A percentile compares a stretch with the other conserved stretches of the same genome.
These are phyloP conservation scores for Anser cygnoides DNA, from an alignment of 2,113 vertebrate genomes.

Conservation along the genomic window DNA sequence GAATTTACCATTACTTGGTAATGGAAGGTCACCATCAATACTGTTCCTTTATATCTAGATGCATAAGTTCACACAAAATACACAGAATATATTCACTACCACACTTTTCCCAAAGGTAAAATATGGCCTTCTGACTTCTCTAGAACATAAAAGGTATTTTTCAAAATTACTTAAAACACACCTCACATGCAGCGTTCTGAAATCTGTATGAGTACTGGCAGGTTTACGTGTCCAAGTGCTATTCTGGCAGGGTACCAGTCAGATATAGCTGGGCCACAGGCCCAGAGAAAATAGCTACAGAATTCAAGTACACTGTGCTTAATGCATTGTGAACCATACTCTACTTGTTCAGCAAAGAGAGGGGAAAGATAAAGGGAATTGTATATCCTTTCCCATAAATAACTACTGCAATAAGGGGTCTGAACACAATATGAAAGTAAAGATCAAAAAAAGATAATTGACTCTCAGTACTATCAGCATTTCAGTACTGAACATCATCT, in stretches of 20 bases:
- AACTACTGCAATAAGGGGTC: background rate
- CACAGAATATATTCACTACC: background rate
- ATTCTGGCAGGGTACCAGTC: background rate
- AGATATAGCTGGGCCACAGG: background rate
- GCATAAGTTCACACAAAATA: background rate
- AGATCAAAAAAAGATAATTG: background rate
- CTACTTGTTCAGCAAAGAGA: background rate
- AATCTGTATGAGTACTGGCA: background rate
- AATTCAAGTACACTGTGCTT: background rate
- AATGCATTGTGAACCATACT: background rate
- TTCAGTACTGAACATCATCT: background rate
- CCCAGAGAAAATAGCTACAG: background rate
- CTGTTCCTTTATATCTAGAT: background rate
- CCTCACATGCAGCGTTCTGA: background rate
- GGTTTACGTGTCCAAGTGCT: background rate
- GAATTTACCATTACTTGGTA: rapidly evolving
- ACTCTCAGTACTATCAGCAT: background rate
- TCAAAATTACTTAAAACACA: background rate
- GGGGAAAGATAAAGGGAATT: background rate
- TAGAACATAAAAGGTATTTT: background rate
- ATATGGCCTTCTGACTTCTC: background rate
- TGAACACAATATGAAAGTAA: background rate
- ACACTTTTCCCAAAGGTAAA: background rate
- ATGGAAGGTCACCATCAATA: background rate
- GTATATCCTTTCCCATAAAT: background rate